Evolutionary conservation across 2,888 invertebrate genomes (phyloP).

Genomic region (Nowickia ferox): DNA sequence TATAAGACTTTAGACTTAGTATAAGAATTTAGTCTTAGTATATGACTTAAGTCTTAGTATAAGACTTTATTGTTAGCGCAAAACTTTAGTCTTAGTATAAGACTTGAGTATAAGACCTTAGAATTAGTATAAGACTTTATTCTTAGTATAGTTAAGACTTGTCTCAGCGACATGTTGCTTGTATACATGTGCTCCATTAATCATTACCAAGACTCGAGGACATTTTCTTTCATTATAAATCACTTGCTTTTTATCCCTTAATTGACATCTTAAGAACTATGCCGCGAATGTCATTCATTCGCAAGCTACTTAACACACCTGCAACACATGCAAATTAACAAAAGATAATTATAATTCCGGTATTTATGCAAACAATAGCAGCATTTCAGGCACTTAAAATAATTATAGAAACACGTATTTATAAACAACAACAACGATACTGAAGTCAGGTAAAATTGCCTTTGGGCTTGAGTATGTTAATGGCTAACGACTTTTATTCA

Average conservation of each 20-base stretch:
- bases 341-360: background rate
- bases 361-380: slow-evolving; percentile 28
- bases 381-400: slow-evolving; percentile 2
- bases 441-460: background rate
- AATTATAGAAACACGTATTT: background rate
- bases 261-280: background rate
- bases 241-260: background rate
- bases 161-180: too few relatives aligned
- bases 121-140: too few relatives aligned
- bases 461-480: background rate
- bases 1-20: too few relatives aligned
- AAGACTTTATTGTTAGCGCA: too few relatives aligned
- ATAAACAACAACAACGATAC: background rate
- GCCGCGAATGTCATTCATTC: background rate
- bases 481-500: background rate
- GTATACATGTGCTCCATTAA: too few relatives aligned
- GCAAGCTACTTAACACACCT: background rate
- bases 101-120: too few relatives aligned
- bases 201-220: too few relatives aligned
- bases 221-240: background rate
- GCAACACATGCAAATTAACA: background rate
- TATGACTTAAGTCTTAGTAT: too few relatives aligned
- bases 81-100: too few relatives aligned
- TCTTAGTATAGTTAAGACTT: too few relatives aligned
- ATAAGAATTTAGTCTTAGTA: too few relatives aligned